Conservation (phyloP, 2,797 vertebrate species). For the Gila robusta region DNA sequence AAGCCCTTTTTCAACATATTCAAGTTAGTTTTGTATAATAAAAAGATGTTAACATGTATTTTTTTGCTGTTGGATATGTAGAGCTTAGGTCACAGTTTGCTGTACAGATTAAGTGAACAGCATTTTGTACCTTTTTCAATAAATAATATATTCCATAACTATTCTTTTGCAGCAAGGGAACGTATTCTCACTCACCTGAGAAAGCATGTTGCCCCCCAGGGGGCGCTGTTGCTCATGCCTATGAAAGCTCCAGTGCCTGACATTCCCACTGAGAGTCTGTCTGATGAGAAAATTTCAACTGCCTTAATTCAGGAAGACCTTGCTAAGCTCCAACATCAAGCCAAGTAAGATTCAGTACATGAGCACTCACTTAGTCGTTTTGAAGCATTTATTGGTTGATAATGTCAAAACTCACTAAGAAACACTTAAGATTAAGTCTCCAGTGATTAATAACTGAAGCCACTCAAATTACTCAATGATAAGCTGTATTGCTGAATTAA, state of each 20-base stretch:
- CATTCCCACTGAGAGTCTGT: conserved; percentile 80
- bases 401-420: not conserved
- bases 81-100: not conserved
- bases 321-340: conserved; percentile 86
- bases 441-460: not conserved
- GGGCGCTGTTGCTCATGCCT: conserved; percentile 76
- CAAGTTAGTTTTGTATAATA: not conserved
- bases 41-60: not conserved
- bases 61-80: not conserved
- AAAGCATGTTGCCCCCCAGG: conserved; percentile 85
- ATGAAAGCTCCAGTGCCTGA: conserved; percentile 87
- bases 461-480: not conserved
- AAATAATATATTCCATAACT: not conserved
- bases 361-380: not conserved
- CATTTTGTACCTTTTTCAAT: not conserved
- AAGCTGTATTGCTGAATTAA: not conserved
- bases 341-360: conserved; percentile 81
- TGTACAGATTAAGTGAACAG: not conserved
- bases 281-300: conserved; percentile 81
- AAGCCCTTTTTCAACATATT: not conserved
- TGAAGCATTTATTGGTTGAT: not conserved
- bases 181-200: conserved; percentile 89
- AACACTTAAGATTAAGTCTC: not conserved
- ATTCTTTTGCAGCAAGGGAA: conserved; percentile 81
- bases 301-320: conserved; percentile 85